Evolutionary conservation across 2,797 vertebrate species (phyloP).

Genomic region (Rhynchonycteris naso): DNA sequence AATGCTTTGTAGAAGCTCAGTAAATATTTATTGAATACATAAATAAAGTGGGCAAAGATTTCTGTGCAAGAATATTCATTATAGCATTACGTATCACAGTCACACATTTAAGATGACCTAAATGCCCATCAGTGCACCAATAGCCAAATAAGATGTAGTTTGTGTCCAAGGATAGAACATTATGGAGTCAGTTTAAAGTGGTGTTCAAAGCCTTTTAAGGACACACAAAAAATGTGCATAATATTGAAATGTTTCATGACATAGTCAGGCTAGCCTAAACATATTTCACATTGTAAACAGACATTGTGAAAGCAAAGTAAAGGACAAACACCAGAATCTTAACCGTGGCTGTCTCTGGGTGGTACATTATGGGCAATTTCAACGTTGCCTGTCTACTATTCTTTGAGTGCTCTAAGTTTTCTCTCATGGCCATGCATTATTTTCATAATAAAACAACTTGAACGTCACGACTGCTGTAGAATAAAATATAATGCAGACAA

Average conservation of each 20-base stretch:
- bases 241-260: background rate
- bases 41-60: background rate
- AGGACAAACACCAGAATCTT: background rate
- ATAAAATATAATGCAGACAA: background rate
- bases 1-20: background rate
- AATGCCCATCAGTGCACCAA: background rate
- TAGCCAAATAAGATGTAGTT: fast-evolving
- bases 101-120: background rate
- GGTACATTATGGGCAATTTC: background rate
- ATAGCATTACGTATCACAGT: background rate
- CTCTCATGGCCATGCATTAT: background rate
- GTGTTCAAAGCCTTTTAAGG: background rate
- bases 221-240: background rate
- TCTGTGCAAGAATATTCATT: background rate
- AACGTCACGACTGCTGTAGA: background rate
- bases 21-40: background rate
- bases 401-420: background rate
- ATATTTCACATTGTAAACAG: background rate
- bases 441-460: background rate
- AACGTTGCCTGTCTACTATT: background rate
- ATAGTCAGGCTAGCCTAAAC: background rate
- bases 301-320: background rate
- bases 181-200: background rate
- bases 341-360: background rate
- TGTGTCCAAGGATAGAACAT: background rate